Evolutionary conservation across 2,113 vertebrate genomes (phyloP).

Genomic region (Scomber japonicus): DNA sequence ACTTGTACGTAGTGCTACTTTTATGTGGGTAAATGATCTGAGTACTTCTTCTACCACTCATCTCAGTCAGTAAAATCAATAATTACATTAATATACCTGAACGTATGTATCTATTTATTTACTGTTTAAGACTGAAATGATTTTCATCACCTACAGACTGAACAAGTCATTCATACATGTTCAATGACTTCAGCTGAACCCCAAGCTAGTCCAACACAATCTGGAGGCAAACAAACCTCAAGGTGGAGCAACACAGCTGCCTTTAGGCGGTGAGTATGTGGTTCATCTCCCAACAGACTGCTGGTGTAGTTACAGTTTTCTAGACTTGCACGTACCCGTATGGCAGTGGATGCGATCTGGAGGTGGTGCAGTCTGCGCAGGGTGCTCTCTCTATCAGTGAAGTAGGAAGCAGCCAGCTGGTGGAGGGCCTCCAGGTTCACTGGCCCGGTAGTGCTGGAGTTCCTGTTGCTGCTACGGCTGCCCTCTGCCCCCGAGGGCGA

Average conservation of each 20-base stretch:
- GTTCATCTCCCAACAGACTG: constrained; percentile 11
- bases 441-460: constrained; percentile 70
- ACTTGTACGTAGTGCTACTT: too few species aligned
- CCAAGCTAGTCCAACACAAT: neutral
- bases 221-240: constrained; percentile 13
- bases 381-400: constrained; percentile 88
- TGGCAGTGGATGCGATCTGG: constrained; percentile 86
- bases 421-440: constrained; percentile 86
- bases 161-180: constrained; percentile 1
- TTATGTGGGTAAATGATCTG: too few species aligned
- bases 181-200: neutral
- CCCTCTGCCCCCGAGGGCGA: constrained; percentile 45
- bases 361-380: constrained; percentile 87
- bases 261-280: constrained; percentile 8
- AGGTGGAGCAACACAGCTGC: constrained; percentile 1
- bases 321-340: constrained; percentile 80
- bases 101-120: constrained; percentile 10
- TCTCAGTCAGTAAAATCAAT: too few species aligned
- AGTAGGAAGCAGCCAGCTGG: constrained; percentile 88
- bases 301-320: constrained; percentile 9
- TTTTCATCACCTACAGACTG: neutral
- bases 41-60: too few species aligned
- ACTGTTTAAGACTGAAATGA: constrained; percentile 1
- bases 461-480: constrained; percentile 33
- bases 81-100: too few species aligned